Evolutionary conservation across 2,797 vertebrate genomes (phyloP).

Genomic region (Antrozous pallidus): DNA sequence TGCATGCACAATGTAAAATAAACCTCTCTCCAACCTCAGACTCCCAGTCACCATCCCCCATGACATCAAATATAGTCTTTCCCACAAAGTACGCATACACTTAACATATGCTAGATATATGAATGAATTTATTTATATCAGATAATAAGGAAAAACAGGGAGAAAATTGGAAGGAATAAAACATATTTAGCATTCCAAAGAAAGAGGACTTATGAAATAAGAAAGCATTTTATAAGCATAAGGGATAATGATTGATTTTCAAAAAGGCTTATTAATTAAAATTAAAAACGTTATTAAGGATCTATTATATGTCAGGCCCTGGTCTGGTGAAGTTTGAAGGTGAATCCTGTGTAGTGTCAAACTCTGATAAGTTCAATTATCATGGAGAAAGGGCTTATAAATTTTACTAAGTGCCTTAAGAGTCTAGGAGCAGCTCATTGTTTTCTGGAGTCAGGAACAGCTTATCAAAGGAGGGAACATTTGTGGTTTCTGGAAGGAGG

Average conservation of each 20-base stretch:
- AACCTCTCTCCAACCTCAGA: not conserved
- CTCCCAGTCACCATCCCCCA: not conserved
- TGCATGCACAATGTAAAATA: not conserved
- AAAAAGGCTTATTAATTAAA: not conserved
- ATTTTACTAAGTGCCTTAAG: not conserved
- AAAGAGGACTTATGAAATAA: not conserved
- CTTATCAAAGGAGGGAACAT: not conserved
- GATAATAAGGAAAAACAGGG: not conserved
- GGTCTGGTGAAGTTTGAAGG: not conserved
- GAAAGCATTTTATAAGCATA: not conserved
- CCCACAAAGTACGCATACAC: not conserved
- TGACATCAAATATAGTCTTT: not conserved
- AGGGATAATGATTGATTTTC: not conserved
- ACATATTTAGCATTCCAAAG: not conserved
- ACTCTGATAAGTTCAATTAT: not conserved
- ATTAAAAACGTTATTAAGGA: not conserved
- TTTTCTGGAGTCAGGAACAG: not conserved
- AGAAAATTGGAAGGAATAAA: not conserved
- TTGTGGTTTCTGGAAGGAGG: constrained; percentile 30
- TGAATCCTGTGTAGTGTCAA: not conserved
- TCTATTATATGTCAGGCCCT: not conserved
- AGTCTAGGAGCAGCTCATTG: not conserved
- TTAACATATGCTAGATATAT: not conserved
- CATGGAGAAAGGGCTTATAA: not conserved
- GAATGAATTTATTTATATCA: not conserved